Evolutionary conservation across 1,140 invertebrate species (phyloP), one percentile per base, ranked within the genome.

Genomic region (Calliphora vicina): DNA sequence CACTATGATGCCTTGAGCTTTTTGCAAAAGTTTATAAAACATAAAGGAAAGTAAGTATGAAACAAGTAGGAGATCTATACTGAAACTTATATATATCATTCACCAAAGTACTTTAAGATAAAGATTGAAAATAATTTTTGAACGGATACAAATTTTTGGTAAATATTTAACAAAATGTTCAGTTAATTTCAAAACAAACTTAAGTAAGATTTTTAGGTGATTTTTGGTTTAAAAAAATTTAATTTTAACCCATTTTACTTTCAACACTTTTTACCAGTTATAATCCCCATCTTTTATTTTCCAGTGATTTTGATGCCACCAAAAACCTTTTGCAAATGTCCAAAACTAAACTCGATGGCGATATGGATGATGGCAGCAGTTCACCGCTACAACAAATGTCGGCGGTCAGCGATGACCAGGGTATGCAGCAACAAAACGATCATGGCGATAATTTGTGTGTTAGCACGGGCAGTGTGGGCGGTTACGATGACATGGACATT

Each of bases 401-500:
- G 4, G 82, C 85, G 9, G 74, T 78, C 8, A 78, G n/a, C n/a
- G 26, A 83, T 42, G 26, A 67, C 9, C 82, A 83, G 12, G 42
- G 26, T 1, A 42, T 45, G 27, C 74, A 61, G 23, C 73, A 76
- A 61, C 82, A 81, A 50, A 45, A 78, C 3, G 26, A 80, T 5
- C n/a, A 80, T 12, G 81, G 82, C 15, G 61, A 82, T 29, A 35
- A 61, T 61, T 72, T 84, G 10, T 43, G 82, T 27, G 82, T 82
- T 42, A 76, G 78, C 87, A 35, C 86, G 85, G 83, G 88, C 86
- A 80, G 57, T 27, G 83, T 82, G 9, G 15, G 76, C n/a, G 85
- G 76, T 17, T 89, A 89, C 78, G 87, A 89, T 82, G 88, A 89
- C 42, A 89, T 89, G 88, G 88, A 89, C 71, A 89, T 89, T 26